Base-by-base conservation (phyloP, 1,140 invertebrate genomes). In the Oncopeltus fasciatus region DNA sequence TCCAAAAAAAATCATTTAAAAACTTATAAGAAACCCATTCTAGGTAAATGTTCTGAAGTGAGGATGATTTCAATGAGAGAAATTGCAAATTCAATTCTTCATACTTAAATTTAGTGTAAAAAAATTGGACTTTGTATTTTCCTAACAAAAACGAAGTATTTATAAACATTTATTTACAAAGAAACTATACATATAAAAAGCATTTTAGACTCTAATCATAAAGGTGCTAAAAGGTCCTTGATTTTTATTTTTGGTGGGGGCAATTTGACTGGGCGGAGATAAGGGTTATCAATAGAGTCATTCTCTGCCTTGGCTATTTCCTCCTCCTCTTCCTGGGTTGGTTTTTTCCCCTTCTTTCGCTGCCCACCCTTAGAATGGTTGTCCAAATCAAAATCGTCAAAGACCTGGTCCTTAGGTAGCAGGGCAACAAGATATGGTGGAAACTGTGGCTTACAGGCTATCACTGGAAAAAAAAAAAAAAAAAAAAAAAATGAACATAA, bases 371-470 rank as follows among this genome's bases (percentile, higher is more conserved):
- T 75, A 44, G 73, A 69, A 66, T 77, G 81, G 33, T 81, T 78
- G 69, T 86, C 81, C 65, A 88, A 83, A 73, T 91, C 87, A 71
- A 95, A 90, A 69, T 87, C 84, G 69, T 96, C 92, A 76, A 95
- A 93, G 28, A 96, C 85, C 78, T 97, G 92, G 76, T 98, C 94
- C 67, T 88, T 88, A 1, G 92, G 92, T 66, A 95, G 73, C 4
- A 97, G 76, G 2, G 92, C 92, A 66, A 84, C 80, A 8, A 95
- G 71, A 71, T 95, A 96, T 18, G 90, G 81, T 16, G 89, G 85
- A 70, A 88, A 84, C 65, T 80, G 77, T 5, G 88, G 82, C 72
- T 92, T 92, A 66, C 86, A 86, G 1, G 89, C 87, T 69, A 97
- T 94, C 65, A 96, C 88, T 91, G 75, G 67, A 82, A 83, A 60